Evolutionary conservation across 2,797 vertebrate genomes (phyloP).

Genomic region (Coluber constrictor): DNA sequence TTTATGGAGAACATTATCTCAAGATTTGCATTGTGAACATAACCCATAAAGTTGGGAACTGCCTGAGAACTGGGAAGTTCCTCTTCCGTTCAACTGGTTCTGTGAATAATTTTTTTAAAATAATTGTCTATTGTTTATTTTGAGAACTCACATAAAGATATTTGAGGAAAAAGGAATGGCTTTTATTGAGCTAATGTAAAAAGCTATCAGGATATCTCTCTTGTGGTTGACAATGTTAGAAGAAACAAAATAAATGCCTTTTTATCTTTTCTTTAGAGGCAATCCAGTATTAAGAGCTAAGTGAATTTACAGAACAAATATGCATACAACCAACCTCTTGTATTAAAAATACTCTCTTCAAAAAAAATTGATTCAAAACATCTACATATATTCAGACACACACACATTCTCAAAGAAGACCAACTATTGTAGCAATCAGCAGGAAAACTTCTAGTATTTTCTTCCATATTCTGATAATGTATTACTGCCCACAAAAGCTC

Average conservation of each 20-base stretch:
- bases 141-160: background rate
- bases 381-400: background rate
- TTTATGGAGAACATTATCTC: background rate
- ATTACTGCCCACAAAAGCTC: background rate
- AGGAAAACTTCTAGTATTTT: background rate
- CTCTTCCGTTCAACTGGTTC: background rate
- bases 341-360: background rate
- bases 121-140: background rate
- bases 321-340: background rate
- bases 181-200: background rate
- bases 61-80: background rate
- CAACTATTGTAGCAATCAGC: background rate
- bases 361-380: background rate
- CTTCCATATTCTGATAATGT: background rate
- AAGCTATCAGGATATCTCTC: background rate
- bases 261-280: background rate
- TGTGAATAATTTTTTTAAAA: background rate
- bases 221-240: background rate
- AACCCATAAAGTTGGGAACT: background rate
- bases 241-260: background rate
- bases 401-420: background rate
- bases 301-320: background rate
- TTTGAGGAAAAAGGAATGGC: background rate
- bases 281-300: background rate
- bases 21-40: background rate